Conservation (phyloP, 2,888 invertebrate genomes). For the Chymomyza fuscimana region DNA sequence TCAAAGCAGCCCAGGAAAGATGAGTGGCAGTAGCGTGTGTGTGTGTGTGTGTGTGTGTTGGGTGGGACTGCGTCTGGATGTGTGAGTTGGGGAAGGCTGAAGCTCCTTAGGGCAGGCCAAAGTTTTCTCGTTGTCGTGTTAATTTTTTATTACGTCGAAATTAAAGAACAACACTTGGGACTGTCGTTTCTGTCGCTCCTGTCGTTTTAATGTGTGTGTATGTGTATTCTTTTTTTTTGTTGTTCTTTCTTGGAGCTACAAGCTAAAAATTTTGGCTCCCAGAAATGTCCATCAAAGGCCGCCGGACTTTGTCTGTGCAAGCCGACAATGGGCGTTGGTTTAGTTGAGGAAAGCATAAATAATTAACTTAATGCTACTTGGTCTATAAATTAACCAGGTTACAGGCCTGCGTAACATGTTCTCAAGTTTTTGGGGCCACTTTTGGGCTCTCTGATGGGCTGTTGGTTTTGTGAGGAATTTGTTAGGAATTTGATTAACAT, state of each 20-base stretch:
- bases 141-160: conserved; percentile 74
- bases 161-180: conserved; percentile 73
- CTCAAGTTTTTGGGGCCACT: background rate
- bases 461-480: conserved; percentile 44
- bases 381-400: conserved; percentile 65
- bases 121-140: conserved; percentile 65
- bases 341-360: conserved; percentile 54
- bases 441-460: conserved; percentile 30
- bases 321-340: conserved; percentile 7
- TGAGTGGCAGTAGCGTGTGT: background rate
- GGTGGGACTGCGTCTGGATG: background rate
- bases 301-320: background rate
- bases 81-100: background rate
- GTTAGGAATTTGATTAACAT: conserved; percentile 59
- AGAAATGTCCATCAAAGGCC: background rate
- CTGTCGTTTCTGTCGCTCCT: conserved; percentile 22
- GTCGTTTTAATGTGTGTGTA: conserved; percentile 1
- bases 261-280: conserved; percentile 3
- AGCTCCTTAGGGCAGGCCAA: conserved; percentile 12
- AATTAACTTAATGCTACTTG: conserved; percentile 73
- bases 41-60: conserved; percentile 10
- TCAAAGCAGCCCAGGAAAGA: conserved; percentile 34
- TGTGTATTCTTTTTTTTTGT: conserved; percentile 11
- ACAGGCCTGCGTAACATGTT: background rate
- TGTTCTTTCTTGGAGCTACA: conserved; percentile 13